A percentile compares a stretch with the other conserved stretches of the same genome.
These are phyloP conservation scores for Nephila pilipes DNA, from an alignment of 1,140 invertebrate species.

Conservation along the genomic window DNA sequence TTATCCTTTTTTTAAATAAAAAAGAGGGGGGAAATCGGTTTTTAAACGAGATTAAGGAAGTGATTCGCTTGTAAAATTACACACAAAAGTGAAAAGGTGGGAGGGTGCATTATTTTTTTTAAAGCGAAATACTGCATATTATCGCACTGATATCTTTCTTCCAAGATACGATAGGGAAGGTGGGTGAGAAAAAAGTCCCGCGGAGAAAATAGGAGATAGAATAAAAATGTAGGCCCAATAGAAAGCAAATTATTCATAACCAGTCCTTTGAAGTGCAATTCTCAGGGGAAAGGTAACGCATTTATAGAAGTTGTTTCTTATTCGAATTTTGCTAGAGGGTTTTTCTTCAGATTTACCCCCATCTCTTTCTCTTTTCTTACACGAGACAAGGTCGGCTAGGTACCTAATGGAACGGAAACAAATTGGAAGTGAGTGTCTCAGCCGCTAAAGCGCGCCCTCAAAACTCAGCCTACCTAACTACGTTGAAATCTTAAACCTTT, in stretches of 20 bases:
- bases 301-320: slow-evolving; percentile 76
- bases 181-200: slow-evolving; percentile 5
- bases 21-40: slow-evolving; percentile 46
- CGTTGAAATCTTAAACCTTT: slow-evolving; percentile 74
- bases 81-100: neutral
- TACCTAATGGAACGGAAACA: slow-evolving; percentile 75
- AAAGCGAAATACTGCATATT: slow-evolving; percentile 26
- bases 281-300: slow-evolving; percentile 68
- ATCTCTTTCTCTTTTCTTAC: slow-evolving; percentile 25
- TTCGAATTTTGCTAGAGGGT: slow-evolving; percentile 70
- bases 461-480: slow-evolving; percentile 68
- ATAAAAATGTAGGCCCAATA: slow-evolving; percentile 72
- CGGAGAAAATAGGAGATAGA: slow-evolving; percentile 62
- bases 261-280: slow-evolving; percentile 74
- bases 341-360: slow-evolving; percentile 45
- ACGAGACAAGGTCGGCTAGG: slow-evolving; percentile 68
- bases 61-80: slow-evolving; percentile 45
- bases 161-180: too few relatives aligned
- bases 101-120: neutral
- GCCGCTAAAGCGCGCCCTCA: slow-evolving; percentile 65
- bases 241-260: slow-evolving; percentile 77
- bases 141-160: slow-evolving; percentile 53
- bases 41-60: slow-evolving; percentile 63
- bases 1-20: neutral
- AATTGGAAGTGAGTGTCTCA: slow-evolving; percentile 74